These are phyloP conservation scores for Drosophila tani DNA, from an alignment of 1,140 invertebrate species.

Conservation along the genomic window DNA sequence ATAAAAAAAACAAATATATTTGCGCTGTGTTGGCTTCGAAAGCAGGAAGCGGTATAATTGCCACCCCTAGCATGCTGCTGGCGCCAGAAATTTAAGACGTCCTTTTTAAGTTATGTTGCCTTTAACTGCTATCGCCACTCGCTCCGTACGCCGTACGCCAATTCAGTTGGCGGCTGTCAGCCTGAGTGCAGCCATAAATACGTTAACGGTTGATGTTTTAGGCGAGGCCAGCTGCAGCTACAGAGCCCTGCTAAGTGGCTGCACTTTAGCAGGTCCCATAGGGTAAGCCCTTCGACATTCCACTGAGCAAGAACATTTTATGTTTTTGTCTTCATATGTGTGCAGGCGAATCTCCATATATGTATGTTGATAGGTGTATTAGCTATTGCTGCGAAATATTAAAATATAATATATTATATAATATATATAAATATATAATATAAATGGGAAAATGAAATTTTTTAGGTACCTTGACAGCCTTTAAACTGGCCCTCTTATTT, in stretches of 20 bases:
- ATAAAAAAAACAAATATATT: slow-evolving; percentile 37
- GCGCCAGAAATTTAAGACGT: slow-evolving; percentile 57
- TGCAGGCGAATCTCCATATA: slow-evolving; percentile 20
- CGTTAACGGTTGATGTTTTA: slow-evolving; percentile 78
- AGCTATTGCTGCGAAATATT: slow-evolving; percentile 13
- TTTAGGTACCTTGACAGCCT: too few species aligned
- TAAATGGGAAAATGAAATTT: too few species aligned
- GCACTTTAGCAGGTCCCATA: slow-evolving; percentile 63
- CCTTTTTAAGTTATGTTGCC: slow-evolving; percentile 45
- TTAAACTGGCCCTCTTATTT: too few species aligned
- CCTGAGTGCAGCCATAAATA: slow-evolving; percentile 80
- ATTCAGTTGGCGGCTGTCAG: slow-evolving; percentile 65
- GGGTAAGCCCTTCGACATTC: slow-evolving; percentile 24
- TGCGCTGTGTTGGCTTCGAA: slow-evolving; percentile 66
- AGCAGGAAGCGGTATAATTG: slow-evolving; percentile 48
- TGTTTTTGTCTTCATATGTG: slow-evolving; percentile 21
- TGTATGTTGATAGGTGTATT: slow-evolving; percentile 19
- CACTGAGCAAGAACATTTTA: slow-evolving; percentile 45
- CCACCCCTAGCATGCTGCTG: slow-evolving; percentile 15
- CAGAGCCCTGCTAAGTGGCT: slow-evolving; percentile 65
- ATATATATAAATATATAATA: too few species aligned
- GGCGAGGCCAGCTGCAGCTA: slow-evolving; percentile 69
- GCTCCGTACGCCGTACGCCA: slow-evolving; percentile 5
- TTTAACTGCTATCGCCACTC: slow-evolving; percentile 21
- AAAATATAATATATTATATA: too few species aligned